phyloP scores from a whole-genome alignment of 2,797 vertebrate species.

The Protonibea diacanthus region DNA sequence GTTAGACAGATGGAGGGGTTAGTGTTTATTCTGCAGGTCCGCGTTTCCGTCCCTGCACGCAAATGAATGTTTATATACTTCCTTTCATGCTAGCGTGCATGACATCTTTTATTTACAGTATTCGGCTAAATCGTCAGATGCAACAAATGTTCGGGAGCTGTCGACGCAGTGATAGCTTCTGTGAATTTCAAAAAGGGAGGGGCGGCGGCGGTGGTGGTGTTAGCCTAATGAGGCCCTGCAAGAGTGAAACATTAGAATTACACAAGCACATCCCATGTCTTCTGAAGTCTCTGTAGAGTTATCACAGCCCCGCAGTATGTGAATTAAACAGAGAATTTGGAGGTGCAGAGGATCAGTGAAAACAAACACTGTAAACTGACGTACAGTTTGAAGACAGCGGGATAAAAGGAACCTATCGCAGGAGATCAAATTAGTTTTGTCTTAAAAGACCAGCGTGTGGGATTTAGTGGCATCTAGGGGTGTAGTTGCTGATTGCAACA shows the following conservation, averaged over 20 bases:
- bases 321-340: slow-evolving; percentile 16
- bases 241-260: slow-evolving; percentile 37
- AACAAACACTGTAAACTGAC: background rate
- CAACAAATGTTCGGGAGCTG: slow-evolving; percentile 23
- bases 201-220: background rate
- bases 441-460: background rate
- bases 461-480: too few species aligned
- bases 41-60: slow-evolving; percentile 30
- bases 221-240: slow-evolving; percentile 39
- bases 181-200: slow-evolving; percentile 12
- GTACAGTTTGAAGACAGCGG: background rate
- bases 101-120: slow-evolving; percentile 49
- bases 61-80: slow-evolving; percentile 36
- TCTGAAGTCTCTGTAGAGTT: slow-evolving; percentile 23
- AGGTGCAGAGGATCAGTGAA: slow-evolving; percentile 19
- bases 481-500: background rate
- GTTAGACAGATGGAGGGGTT: slow-evolving; percentile 57
- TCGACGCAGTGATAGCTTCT: slow-evolving; percentile 9
- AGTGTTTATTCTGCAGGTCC: slow-evolving; percentile 36
- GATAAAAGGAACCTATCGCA: background rate
- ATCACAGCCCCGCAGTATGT: slow-evolving; percentile 14
- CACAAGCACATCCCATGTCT: slow-evolving; percentile 26
- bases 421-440: background rate
- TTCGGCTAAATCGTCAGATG: slow-evolving; percentile 23
- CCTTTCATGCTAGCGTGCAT: slow-evolving; percentile 25